Evolutionary conservation across 2,888 invertebrate species (phyloP).

Genomic region (Idaea aversata): DNA sequence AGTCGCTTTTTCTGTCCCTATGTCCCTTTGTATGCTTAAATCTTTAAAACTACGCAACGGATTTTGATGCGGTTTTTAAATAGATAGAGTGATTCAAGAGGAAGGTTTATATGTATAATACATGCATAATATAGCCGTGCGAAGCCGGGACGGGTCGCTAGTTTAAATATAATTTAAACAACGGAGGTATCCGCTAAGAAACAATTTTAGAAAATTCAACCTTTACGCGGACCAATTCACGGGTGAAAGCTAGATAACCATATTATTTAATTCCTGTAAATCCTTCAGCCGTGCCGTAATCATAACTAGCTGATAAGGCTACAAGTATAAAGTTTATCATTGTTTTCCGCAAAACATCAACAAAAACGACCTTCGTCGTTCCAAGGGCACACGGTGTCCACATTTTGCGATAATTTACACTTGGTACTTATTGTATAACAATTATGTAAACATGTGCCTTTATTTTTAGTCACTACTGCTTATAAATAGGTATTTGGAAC

Average conservation of each 20-base stretch:
- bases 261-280: neutral
- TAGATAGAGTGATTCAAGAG: no score
- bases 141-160: no score
- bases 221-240: no score
- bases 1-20: no score
- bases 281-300: neutral
- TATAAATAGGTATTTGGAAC: neutral
- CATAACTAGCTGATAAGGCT: constrained; percentile 13
- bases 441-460: constrained; percentile 11
- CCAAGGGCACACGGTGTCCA: constrained; percentile 34
- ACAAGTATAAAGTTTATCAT: constrained; percentile 26
- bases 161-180: no score
- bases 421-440: constrained; percentile 17
- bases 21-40: no score
- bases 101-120: no score
- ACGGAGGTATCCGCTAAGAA: no score
- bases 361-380: constrained; percentile 44
- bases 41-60: no score
- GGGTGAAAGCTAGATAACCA: neutral
- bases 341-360: constrained; percentile 30
- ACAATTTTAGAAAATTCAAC: no score
- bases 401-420: constrained; percentile 14
- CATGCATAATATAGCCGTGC: no score
- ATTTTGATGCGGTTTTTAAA: no score
- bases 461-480: constrained; percentile 9